Percentiles rank a stretch among this genome's conserved stretches.
phyloP scores from a whole-genome alignment of 2,113 vertebrate genomes.

The Corythoichthys intestinalis region DNA sequence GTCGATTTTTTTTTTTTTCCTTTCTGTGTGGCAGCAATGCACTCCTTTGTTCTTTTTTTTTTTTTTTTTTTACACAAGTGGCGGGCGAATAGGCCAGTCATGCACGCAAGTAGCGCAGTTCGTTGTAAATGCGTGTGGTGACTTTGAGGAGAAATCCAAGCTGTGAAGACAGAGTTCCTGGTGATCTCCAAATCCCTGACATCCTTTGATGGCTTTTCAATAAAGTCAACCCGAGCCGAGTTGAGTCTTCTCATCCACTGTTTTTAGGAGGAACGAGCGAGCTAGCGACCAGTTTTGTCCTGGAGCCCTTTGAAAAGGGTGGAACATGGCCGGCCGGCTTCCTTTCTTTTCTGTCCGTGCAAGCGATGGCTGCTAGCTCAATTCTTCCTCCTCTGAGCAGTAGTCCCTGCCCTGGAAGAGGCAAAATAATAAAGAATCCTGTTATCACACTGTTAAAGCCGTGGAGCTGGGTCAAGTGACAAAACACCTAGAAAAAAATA shows the following conservation, averaged over 20 bases:
- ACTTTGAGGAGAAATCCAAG: conserved; percentile 13
- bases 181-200: conserved; percentile 15
- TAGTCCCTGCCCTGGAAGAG: conserved; percentile 87
- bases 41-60: too few relatives aligned
- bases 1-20: too few relatives aligned
- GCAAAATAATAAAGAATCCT: too few relatives aligned
- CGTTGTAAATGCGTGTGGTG: not conserved
- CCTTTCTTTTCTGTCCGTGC: too few relatives aligned
- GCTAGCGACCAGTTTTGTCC: too few relatives aligned
- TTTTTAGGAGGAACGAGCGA: not conserved
- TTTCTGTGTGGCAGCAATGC: too few relatives aligned
- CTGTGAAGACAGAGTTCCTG: conserved; percentile 4
- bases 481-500: too few relatives aligned
- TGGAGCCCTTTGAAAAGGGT: conserved; percentile 19
- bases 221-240: conserved; percentile 7
- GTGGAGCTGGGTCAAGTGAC: too few relatives aligned
- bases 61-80: too few relatives aligned
- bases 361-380: conserved; percentile 78
- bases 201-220: conserved; percentile 33
- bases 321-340: not conserved
- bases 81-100: not conserved
- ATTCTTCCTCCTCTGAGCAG: conserved; percentile 90
- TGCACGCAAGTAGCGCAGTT: conserved; percentile 2
- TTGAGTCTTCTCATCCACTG: not conserved
- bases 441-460: too few relatives aligned